Base-by-base conservation (phyloP, 2,797 vertebrate genomes). In the Enoplosus armatus region DNA sequence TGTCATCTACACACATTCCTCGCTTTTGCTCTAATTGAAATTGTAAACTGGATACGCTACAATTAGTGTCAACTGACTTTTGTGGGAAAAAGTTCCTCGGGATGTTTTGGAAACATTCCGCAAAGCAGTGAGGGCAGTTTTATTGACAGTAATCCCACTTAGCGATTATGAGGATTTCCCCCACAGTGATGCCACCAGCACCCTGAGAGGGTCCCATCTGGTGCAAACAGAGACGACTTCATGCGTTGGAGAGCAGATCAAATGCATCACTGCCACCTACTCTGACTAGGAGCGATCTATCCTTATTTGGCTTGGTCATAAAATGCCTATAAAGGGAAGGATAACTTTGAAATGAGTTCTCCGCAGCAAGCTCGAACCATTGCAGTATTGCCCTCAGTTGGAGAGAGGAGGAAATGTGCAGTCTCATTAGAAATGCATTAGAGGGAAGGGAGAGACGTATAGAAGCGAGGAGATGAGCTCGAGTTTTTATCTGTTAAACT, bases 341-440 rank as follows among this genome's bases (percentile, higher is more conserved):
- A 87, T 87, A 87, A 85, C 72, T 87, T 87, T 78, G 71, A 89
- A 92, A 90, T 87, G 41, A 90, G 82, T 85, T 90, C 67, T 89
- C 80, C 70, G 79, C 60, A 61, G 79, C 79, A 61, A 79, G 50
- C 60, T 74, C 56, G 82, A 80, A 73, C 50, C 76, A 81, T 83
- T 82, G 73, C 58, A 14, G 69, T 63, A 51, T 87, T 82, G 79
- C 66, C 67, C 79, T 77, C 75, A 65, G 82, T 75, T 77, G 55
- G 79, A 76, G 79, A 74, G 84, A 72, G 48, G 58, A 83, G 80
- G 63, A 85, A 88, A 85, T 88, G 67, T 82, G 83, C 76, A 60
- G 64, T 80, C 78, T 92, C 79, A 90, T 91, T 90, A 89, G 89
- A 90, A 93, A 90, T 90, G 90, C 84, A 90, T 92, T 89, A 91